Conservation (phyloP, 1,140 invertebrate species). For the Drosophila ohnishii region DNA sequence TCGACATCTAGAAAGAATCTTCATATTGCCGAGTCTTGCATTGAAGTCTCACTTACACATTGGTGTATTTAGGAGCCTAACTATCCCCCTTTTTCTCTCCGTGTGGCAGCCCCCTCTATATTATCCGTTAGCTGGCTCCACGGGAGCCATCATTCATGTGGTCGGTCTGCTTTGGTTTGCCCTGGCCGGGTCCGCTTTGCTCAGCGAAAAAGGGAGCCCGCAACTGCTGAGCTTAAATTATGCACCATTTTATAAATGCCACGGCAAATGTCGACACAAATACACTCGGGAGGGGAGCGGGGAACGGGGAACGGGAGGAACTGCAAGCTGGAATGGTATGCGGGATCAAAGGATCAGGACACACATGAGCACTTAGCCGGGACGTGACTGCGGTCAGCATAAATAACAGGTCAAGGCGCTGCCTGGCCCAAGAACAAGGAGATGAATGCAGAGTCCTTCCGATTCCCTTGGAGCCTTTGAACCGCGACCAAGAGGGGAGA, state of each 20-base stretch:
- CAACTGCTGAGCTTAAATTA: slow-evolving; percentile 61
- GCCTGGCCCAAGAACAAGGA: slow-evolving; percentile 19
- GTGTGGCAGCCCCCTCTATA: slow-evolving; percentile 2
- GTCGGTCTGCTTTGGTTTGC: slow-evolving; percentile 31
- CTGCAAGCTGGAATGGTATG: not conserved
- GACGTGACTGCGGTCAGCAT: slow-evolving; percentile 57
- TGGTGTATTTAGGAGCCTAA: not conserved
- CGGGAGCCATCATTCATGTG: slow-evolving; percentile 57
- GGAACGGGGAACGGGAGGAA: not conserved
- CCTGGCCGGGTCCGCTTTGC: slow-evolving; percentile 22
- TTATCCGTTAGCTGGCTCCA: slow-evolving; percentile 32
- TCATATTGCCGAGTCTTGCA: not conserved
- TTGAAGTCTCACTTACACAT: no score
- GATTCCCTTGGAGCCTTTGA: slow-evolving; percentile 10
- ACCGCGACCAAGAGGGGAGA: not conserved
- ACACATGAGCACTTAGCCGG: slow-evolving; percentile 59
- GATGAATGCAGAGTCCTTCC: slow-evolving; percentile 9
- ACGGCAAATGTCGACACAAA: slow-evolving; percentile 49
- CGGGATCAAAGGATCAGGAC: slow-evolving; percentile 2
- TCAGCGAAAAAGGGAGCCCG: slow-evolving; percentile 31
- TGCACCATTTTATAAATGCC: slow-evolving; percentile 64
- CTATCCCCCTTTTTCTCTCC: not conserved
- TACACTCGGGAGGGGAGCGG: not conserved
- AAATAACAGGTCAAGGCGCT: slow-evolving; percentile 57
- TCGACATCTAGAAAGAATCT: no score